A percentile compares a stretch with the other conserved stretches of the same genome.
Conservation (phyloP, 2,797 vertebrate species). For the Anableps anableps region DNA sequence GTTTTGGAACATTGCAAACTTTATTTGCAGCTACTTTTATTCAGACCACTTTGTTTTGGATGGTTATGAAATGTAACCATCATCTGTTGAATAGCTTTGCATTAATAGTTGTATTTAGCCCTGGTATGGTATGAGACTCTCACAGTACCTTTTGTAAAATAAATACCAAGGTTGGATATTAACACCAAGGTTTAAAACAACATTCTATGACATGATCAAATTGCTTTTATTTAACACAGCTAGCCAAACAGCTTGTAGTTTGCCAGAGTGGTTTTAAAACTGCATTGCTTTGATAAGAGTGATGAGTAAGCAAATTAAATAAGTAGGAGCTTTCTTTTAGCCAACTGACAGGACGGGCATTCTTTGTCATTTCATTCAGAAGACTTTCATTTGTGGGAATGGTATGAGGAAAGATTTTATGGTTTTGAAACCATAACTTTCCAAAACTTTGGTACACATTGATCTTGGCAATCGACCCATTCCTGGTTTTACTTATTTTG, state of each 20-base stretch:
- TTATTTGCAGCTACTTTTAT: background rate
- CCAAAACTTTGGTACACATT: background rate
- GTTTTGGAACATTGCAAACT: background rate
- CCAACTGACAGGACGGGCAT: background rate
- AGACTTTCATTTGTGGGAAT: background rate
- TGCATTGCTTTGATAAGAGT: background rate
- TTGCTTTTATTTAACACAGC: background rate
- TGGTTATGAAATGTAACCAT: background rate
- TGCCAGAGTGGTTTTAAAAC: no score
- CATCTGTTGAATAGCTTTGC: background rate
- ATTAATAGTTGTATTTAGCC: background rate
- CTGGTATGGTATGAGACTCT: background rate
- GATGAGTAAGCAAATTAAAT: no score
- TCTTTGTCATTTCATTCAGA: no score
- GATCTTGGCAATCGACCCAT: background rate
- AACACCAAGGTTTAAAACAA: background rate
- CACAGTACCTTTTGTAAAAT: background rate
- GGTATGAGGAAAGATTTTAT: background rate
- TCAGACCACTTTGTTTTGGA: no score
- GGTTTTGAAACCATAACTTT: background rate
- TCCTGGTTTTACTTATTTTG: background rate
- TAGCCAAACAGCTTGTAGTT: background rate
- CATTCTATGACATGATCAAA: background rate
- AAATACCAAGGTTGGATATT: background rate
- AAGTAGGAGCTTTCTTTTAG: background rate